Base-by-base conservation (phyloP, 2,888 invertebrate species). In the Eupithecia pulchellata region DNA sequence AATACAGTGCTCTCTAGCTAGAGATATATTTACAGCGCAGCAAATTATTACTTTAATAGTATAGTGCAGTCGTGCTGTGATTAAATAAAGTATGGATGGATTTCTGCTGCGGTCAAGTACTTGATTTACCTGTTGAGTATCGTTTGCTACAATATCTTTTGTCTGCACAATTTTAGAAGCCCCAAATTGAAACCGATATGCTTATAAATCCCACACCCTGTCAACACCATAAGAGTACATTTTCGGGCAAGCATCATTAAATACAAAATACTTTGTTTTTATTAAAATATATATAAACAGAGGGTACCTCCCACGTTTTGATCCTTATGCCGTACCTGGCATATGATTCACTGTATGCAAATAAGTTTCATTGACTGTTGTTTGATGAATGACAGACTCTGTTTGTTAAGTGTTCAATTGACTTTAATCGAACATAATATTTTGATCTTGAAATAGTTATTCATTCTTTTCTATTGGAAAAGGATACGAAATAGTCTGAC, bases 321-420 rank as follows among this genome's bases (percentile, higher is more conserved):
- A 32, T 32, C 61, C 61, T 61, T 13, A 34, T n/a, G 14, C 32
- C 61, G 14, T 14, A 20, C 34, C 61, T 61, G 61, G 4, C 29
- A 63, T 63, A 75, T 89, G 86, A 88, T 83, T 86, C 83, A 84
- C 82, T 81, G 79, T 85, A 87, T 84, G 83, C 82, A 85, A 87
- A 87, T 86, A 85, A 60, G 73, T 74, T 75, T 78, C 83, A 84
- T 87, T 86, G 81, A 84, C 78, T 81, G 78, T 34, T 86, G 80
- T 85, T 85, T 82, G 82, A 80, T 85, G 82, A 84, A 84, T 83
- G 82, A 82, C 78, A 82, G 72, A 75, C 74, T 69, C 68, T 72
- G 69, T 74, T 74, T 68, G 52, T 64, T 29, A 52, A 72, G 67
- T 70, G 64, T 72, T 72, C 72, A 72, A 74, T 74, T 72, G 69